These are phyloP conservation scores for Scaptomyza hsui DNA, from an alignment of 1,140 invertebrate genomes.

Conservation along the genomic window DNA sequence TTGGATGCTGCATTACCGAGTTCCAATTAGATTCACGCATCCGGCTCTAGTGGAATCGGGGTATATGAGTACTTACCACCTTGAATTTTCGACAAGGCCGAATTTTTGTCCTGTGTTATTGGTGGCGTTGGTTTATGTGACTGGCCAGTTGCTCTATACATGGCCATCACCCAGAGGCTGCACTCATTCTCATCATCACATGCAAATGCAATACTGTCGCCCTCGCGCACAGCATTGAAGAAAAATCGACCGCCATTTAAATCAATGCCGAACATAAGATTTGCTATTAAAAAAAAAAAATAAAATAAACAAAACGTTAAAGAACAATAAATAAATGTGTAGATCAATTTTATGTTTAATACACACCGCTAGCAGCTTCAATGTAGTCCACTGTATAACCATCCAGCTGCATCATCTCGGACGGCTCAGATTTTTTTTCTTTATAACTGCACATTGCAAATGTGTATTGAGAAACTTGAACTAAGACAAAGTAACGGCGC, in stretches of 20 bases:
- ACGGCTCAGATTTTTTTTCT: slow-evolving; percentile 99
- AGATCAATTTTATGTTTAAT: background rate
- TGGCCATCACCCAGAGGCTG: slow-evolving; percentile 99
- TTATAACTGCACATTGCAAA: slow-evolving; percentile 99
- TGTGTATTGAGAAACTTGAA: slow-evolving; percentile 99
- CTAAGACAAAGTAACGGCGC: slow-evolving; percentile 98
- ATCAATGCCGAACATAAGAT: slow-evolving; percentile 95
- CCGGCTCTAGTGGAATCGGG: no score
- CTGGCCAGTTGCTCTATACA: slow-evolving; percentile 99
- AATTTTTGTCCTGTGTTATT: slow-evolving; percentile 93
- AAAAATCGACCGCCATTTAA: slow-evolving; percentile 95
- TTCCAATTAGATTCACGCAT: no score
- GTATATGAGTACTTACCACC: slow-evolving; percentile 84
- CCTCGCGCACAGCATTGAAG: slow-evolving; percentile 99
- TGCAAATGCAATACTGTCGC: slow-evolving; percentile 98
- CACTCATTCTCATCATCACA: slow-evolving; percentile 99
- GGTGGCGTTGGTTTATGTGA: slow-evolving; percentile 99
- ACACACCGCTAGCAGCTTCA: slow-evolving; percentile 93
- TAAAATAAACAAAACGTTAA: slow-evolving; percentile 60
- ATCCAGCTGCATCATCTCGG: slow-evolving; percentile 99
- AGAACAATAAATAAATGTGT: slow-evolving; percentile 27
- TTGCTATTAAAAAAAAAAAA: slow-evolving; percentile 86
- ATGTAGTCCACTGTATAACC: slow-evolving; percentile 99
- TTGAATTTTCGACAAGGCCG: slow-evolving; percentile 94
- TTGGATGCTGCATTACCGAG: no score